Evolutionary conservation across 1,140 invertebrate species (phyloP), one percentile per base, ranked within the genome.

Genomic region (Probaryconus sp.): DNA sequence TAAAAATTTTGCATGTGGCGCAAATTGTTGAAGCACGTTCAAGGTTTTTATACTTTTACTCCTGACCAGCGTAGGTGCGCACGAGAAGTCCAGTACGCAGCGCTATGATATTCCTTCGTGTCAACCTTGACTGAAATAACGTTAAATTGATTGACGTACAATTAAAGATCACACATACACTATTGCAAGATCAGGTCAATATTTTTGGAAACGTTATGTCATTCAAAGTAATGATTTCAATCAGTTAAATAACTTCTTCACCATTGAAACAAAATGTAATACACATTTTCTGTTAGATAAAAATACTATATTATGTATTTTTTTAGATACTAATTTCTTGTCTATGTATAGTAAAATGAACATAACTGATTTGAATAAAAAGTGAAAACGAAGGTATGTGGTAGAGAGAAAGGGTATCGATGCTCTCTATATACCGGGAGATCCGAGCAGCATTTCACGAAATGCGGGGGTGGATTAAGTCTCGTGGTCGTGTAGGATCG

Each of bases 121-220:
- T 35, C 50, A 65, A 75, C 72, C 72, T 69, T 65, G 65, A 65
- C 65, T 64, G 60, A 65, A 65, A 65, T 69, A 65, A 69, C 53
- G 38, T 51, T 65, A 51, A 60, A 64, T 64, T 64, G 43, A 69
- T 75, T 64, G 56, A 58, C 38, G 63, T 5, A 64, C 42, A 67
- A 73, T 73, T 61, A 65, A 64, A 72, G 51, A 51, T 72, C 30
- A 38, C 47, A 50, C 45, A 33, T 17, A 35, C 7, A 37, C 5
- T 28, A 26, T 16, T 18, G 26, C 6, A 13, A 14, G 33, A 37
- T 5, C 31, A 24, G 21, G n/a, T n/a, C n/a, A n/a, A n/a, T n/a
- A n/a, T n/a, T n/a, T n/a, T n/a, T n/a, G n/a, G n/a, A n/a, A n/a
- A n/a, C n/a, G n/a, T n/a, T n/a, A n/a, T n/a, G n/a, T n/a, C n/a